Conservation (phyloP, 2,797 vertebrate species). For the Enteromius radiatus region DNA sequence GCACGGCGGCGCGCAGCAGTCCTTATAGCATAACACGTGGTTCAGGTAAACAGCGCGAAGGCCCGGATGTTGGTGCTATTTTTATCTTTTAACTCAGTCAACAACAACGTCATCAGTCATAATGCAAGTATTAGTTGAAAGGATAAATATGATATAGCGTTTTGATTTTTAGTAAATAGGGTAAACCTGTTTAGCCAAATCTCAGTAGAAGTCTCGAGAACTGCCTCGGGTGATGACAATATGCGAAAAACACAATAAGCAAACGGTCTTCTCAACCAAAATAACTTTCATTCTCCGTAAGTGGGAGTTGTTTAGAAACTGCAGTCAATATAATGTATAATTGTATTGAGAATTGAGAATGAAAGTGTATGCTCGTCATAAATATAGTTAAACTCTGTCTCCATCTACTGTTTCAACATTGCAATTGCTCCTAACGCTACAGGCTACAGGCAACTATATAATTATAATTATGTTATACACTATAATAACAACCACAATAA, state of each 20-base stretch:
- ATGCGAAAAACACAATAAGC: background rate
- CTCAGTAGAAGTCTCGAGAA: background rate
- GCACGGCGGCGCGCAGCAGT: constrained; percentile 46
- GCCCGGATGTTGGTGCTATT: constrained; percentile 24
- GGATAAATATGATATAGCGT: background rate
- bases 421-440: constrained; percentile 31
- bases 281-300: background rate
- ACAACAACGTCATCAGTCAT: background rate
- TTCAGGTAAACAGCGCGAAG: constrained; percentile 74
- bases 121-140: background rate
- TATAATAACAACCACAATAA: background rate
- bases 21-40: constrained; percentile 69
- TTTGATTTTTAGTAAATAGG: background rate
- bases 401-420: constrained; percentile 52
- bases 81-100: background rate
- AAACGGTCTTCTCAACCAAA: background rate
- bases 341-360: background rate
- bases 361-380: background rate
- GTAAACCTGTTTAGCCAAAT: background rate
- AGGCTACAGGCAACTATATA: background rate
- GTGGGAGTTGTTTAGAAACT: background rate
- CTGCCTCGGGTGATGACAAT: background rate
- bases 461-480: background rate
- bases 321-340: background rate
- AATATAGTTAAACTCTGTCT: constrained; percentile 30